A percentile compares a stretch with the other conserved stretches of the same genome.
These are phyloP conservation scores for Drosophila incognita DNA, from an alignment of 2,888 invertebrate genomes.

Conservation along the genomic window DNA sequence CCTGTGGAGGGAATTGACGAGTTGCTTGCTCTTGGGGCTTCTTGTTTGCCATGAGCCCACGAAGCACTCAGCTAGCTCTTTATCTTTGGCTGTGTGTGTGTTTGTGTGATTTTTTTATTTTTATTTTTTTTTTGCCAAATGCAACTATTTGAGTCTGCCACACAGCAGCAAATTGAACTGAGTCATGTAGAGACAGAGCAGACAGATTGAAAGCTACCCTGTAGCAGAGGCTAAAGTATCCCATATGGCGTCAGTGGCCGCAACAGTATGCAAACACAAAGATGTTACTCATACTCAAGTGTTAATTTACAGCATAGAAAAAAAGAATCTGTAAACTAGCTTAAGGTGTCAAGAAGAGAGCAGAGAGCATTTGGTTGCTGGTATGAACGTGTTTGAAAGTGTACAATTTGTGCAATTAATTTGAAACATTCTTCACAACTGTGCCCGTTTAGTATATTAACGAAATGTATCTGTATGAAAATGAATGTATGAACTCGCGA, in stretches of 20 bases:
- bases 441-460: background rate
- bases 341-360: background rate
- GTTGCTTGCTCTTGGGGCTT: background rate
- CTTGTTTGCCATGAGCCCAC: background rate
- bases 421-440: background rate
- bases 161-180: constrained; percentile 9
- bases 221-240: background rate
- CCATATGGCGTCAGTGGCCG: background rate
- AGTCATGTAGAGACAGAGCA: background rate
- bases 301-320: background rate
- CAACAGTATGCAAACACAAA: background rate
- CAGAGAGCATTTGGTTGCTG: background rate
- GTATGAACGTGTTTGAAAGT: no score
- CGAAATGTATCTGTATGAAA: background rate
- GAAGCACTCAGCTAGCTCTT: constrained; percentile 24
- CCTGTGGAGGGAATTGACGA: background rate
- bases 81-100: background rate
- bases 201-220: background rate
- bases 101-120: constrained; percentile 6
- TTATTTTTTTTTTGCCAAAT: constrained; percentile 30
- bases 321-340: background rate
- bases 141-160: constrained; percentile 39
- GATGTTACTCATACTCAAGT: background rate
- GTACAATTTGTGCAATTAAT: background rate
- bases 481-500: no score